These are phyloP conservation scores for Drosophila takahashii DNA, from an alignment of 1,140 invertebrate species.

Conservation along the genomic window DNA sequence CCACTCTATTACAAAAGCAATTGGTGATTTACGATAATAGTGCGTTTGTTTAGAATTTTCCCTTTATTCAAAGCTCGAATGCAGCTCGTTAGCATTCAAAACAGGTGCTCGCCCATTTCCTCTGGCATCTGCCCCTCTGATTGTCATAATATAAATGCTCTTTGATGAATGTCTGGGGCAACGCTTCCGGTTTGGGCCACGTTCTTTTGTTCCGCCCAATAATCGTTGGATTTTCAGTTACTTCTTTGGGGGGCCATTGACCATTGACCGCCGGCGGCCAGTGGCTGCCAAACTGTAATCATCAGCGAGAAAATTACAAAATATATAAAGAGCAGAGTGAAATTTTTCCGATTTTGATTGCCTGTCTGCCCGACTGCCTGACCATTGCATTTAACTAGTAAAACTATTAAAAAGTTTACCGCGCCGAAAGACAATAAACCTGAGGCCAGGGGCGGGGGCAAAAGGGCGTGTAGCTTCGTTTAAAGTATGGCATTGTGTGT, in stretches of 20 bases:
- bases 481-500: slow-evolving; percentile 4
- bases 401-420: slow-evolving; percentile 52
- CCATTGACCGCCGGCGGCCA: slow-evolving; percentile 33
- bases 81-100: slow-evolving; percentile 60
- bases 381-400: slow-evolving; percentile 32
- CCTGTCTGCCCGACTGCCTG: slow-evolving; percentile 1
- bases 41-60: slow-evolving; percentile 6
- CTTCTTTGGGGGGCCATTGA: slow-evolving; percentile 42
- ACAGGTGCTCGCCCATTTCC: slow-evolving; percentile 33
- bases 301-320: slow-evolving; percentile 14
- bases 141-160: slow-evolving; percentile 27
- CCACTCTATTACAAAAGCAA: background rate
- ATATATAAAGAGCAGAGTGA: slow-evolving; percentile 4
- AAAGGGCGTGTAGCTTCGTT: slow-evolving; percentile 10
- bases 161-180: slow-evolving; percentile 52
- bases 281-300: slow-evolving; percentile 24
- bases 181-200: slow-evolving; percentile 60
- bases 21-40: background rate
- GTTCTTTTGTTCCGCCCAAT: slow-evolving; percentile 1
- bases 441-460: background rate
- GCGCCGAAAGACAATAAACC: slow-evolving; percentile 28
- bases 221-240: slow-evolving; percentile 8
- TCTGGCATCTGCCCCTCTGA: background rate
- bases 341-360: slow-evolving; percentile 30
- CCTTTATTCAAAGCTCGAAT: slow-evolving; percentile 11